Evolutionary conservation across 2,797 vertebrate species (phyloP), one percentile per base, ranked within the genome.

Genomic region (Picus viridis): DNA sequence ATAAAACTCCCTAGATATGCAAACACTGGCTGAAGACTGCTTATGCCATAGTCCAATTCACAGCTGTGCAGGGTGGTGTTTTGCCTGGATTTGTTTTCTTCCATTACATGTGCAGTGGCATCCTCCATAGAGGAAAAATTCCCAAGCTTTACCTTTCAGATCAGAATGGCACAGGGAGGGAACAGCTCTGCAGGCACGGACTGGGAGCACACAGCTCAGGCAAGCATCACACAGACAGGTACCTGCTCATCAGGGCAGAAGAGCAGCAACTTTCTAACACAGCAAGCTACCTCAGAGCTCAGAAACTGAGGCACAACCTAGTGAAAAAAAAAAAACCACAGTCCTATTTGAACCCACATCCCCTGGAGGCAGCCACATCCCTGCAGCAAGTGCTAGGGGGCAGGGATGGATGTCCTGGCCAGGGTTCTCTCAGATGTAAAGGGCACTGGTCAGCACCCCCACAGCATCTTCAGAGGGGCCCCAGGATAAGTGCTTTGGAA

Each of bases 221-320:
- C 9, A 3, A 56, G 30, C 62, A n/a, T 1, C 5, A 0, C 51
- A 32, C 2, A 9, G 73, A 45, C 29, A 24, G 0, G 0, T 1
- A 1, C 16, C 27, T 7, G 2, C 68, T 58, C 41, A 17, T 1
- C 0, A 0, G 22, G 19, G 63, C 51, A 65, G 57, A 13, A 34
- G 26, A 49, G 45, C 0, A 30, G 27, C 1, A 0, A 10, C 19
- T 47, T 70, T 36, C 71, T 49, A 61, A 34, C 47, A 54, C 61
- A 69, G 19, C 14, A 27, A 57, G 30, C 29, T 84, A 51, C 43
- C 23, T 29, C 7, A 0, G 0, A 83, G 54, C 54, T 54, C 7
- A 41, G 51, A 75, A 34, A 67, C 63, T 2, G 27, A 88, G 83
- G 27, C 51, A 51, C 27, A 62, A 47, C 6, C 2, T 2, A 2